phyloP scores from a whole-genome alignment of 2,888 invertebrate species.

The Hirtodrosophila alboralis region DNA sequence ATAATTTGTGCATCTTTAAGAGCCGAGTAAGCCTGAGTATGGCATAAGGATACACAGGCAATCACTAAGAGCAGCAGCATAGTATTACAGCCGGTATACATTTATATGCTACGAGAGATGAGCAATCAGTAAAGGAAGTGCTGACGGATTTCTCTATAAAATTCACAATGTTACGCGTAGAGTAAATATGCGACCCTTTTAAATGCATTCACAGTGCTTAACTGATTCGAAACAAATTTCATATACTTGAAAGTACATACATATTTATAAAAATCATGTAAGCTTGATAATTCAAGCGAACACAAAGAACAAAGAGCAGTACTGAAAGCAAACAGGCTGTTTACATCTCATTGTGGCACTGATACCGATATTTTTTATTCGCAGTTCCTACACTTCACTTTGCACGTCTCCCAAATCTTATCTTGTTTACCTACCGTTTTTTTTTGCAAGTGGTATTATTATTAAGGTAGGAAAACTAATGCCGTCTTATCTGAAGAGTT shows the following conservation, averaged over 20 bases:
- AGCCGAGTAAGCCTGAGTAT: constrained; percentile 68
- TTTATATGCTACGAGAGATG: constrained; percentile 30
- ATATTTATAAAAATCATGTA: neutral
- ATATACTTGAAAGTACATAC: constrained; percentile 1
- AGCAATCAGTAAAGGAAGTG: constrained; percentile 7
- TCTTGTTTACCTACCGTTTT: constrained; percentile 13
- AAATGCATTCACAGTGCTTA: constrained; percentile 22
- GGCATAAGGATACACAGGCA: constrained; percentile 17
- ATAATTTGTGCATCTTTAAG: constrained; percentile 71
- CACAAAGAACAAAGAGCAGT: constrained; percentile 30
- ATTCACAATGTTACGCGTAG: constrained; percentile 1
- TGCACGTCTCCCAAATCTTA: neutral
- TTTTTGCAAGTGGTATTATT: neutral
- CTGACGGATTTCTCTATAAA: neutral
- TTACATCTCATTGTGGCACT: neutral
- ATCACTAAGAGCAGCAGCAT: constrained; percentile 29
- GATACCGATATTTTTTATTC: neutral
- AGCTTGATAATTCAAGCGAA: neutral
- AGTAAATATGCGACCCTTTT: constrained; percentile 9
- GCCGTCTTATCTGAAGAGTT: constrained; percentile 1
- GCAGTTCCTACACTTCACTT: neutral
- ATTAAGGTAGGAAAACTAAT: constrained; percentile 8
- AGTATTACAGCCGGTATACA: neutral
- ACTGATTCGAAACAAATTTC: constrained; percentile 11
- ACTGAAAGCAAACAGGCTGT: neutral